Evolutionary conservation across 2,113 vertebrate species (phyloP).

Genomic region (Pitta sordida): DNA sequence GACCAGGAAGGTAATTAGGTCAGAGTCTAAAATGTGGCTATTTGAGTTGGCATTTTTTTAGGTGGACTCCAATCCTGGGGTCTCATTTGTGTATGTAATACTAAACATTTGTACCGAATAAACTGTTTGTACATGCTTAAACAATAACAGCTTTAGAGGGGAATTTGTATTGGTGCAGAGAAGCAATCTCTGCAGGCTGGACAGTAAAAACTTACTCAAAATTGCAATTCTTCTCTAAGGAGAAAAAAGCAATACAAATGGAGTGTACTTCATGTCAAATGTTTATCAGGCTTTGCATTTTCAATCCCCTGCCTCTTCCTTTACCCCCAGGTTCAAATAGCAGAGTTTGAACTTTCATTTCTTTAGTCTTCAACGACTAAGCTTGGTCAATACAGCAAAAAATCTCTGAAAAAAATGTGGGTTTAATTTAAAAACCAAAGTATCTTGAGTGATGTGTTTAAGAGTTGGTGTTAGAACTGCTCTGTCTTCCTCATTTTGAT

Average conservation of each 20-base stretch:
- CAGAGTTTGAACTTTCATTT: not conserved
- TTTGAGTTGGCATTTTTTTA: not conserved
- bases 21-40: not conserved
- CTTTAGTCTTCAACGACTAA: not conserved
- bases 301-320: not conserved
- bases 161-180: not conserved
- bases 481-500: not conserved
- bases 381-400: not conserved
- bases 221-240: not conserved
- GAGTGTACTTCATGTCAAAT: not conserved
- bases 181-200: not conserved
- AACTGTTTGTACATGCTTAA: not conserved
- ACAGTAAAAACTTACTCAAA: not conserved
- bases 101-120: not conserved
- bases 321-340: not conserved
- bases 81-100: not conserved
- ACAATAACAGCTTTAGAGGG: not conserved
- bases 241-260: fast-evolving
- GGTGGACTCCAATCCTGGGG: fast-evolving
- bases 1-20: not conserved
- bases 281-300: not conserved
- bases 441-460: not conserved
- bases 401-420: not conserved
- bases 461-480: not conserved
- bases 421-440: not conserved